Base-by-base conservation (phyloP, 2,113 vertebrate species). In the Trichomycterus rosablanca region DNA sequence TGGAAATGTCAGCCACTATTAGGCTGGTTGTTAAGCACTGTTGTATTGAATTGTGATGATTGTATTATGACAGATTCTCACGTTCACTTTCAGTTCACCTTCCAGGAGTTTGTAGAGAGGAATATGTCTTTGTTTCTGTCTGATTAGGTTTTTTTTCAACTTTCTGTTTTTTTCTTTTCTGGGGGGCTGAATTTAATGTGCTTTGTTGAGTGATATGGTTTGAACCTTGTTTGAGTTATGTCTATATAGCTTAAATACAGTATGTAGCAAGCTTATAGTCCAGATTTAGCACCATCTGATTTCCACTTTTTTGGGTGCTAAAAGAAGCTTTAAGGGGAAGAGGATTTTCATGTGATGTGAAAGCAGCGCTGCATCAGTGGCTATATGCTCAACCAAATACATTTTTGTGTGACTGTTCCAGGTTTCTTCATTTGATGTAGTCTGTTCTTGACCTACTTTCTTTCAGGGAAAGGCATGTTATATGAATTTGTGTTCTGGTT, bases 361-460 rank as follows among this genome's bases (percentile, higher is more conserved):
- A n/a, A n/a, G n/a, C n/a, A n/a, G n/a, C n/a, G n/a, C n/a, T n/a
- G n/a, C n/a, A n/a, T n/a, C n/a, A n/a, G n/a, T n/a, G n/a, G n/a
- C n/a, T n/a, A n/a, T n/a, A n/a, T n/a, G n/a, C n/a, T n/a, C n/a
- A n/a, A n/a, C n/a, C n/a, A n/a, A n/a, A 35, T 78, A 49, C 55
- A 72, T 62, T 78, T 70, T 79, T 69, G n/a, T n/a, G n/a, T n/a
- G n/a, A n/a, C n/a, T 75, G 69, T 76, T 78, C 44, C 64, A 69
- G 76, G 75, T 79, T 74, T 67, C 65, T 54, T 16, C 70, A 69
- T 81, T 80, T 83, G 80, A 85, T 79, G 74, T 67, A 52, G 58
- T 62, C 68, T 70, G 64, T 62, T 60, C 58, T 66, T 70, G 76
- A 77, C 75, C 80, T 76, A 81, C 73, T 78, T 81, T 50, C 51